Conservation (phyloP, 2,888 invertebrate species). For the Meloe dianella region DNA sequence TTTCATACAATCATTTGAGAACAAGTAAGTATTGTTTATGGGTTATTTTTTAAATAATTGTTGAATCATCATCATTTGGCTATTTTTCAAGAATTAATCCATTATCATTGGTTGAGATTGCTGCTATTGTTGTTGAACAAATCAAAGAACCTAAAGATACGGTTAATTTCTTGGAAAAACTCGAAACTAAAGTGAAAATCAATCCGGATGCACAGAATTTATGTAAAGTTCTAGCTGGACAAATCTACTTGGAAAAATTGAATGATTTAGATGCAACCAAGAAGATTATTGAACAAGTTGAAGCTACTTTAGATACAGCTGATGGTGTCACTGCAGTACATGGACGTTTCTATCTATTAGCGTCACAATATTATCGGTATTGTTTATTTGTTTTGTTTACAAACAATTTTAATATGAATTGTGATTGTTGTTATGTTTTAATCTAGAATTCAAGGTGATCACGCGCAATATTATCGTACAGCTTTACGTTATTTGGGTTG, state of each 20-base stretch:
- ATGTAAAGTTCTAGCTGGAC: conserved; percentile 85
- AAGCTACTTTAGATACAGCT: conserved; percentile 82
- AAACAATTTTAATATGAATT: not conserved
- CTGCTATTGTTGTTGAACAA: conserved; percentile 77
- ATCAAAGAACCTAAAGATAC: conserved; percentile 83
- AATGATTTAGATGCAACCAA: conserved; percentile 81
- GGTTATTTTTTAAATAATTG: conserved; percentile 30
- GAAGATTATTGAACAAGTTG: conserved; percentile 86
- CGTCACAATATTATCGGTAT: conserved; percentile 87
- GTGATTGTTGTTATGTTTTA: not conserved
- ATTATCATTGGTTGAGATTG: conserved; percentile 87
- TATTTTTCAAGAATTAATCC: conserved; percentile 83
- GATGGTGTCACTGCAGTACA: conserved; percentile 94
- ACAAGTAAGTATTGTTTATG: conserved; percentile 73
- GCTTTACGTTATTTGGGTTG: conserved; percentile 79
- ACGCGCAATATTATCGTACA: conserved; percentile 94
- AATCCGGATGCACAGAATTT: conserved; percentile 87
- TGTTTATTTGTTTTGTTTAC: conserved; percentile 11
- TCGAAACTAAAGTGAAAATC: conserved; percentile 83
- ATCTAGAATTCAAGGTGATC: conserved; percentile 77
- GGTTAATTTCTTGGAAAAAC: conserved; percentile 85
- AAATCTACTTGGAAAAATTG: conserved; percentile 77
- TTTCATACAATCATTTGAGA: conserved; percentile 92
- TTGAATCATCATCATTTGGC: conserved; percentile 14
- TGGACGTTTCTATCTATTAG: conserved; percentile 90